Conservation (phyloP, 1,140 invertebrate genomes). For the Tetramorium parvispinum region DNA sequence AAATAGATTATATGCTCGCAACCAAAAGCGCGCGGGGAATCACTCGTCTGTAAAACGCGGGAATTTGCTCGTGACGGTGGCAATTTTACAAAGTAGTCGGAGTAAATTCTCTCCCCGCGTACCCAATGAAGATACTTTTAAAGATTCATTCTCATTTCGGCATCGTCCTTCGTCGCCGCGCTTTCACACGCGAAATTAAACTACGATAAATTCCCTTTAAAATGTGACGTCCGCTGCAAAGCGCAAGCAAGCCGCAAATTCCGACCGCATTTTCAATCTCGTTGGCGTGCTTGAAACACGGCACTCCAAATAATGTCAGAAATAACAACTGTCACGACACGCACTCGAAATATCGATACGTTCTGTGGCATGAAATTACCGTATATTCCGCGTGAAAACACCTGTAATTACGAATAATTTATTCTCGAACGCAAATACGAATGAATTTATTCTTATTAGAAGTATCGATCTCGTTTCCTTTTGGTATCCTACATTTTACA, state of each 20-base stretch:
- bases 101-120: neutral
- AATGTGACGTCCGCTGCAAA: constrained; percentile 39
- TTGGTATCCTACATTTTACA: neutral
- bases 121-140: constrained; percentile 44
- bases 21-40: constrained; percentile 29
- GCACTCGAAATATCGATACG: constrained; percentile 37
- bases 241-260: constrained; percentile 27
- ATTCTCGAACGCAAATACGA: constrained; percentile 9
- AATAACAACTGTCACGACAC: constrained; percentile 36
- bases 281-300: constrained; percentile 35
- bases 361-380: neutral
- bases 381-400: constrained; percentile 9
- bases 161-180: constrained; percentile 27
- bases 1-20: constrained; percentile 52
- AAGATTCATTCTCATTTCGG: constrained; percentile 53
- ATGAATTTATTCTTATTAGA: constrained; percentile 6
- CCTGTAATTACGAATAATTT: constrained; percentile 25
- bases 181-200: constrained; percentile 46
- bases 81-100: constrained; percentile 40
- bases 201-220: constrained; percentile 50
- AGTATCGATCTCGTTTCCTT: neutral
- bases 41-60: constrained; percentile 25
- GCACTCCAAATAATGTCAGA: constrained; percentile 1
- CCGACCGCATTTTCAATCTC: constrained; percentile 44
- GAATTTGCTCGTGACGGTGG: constrained; percentile 21